Conservation (phyloP, 2,113 vertebrate species). For the Pogona vitticeps region DNA sequence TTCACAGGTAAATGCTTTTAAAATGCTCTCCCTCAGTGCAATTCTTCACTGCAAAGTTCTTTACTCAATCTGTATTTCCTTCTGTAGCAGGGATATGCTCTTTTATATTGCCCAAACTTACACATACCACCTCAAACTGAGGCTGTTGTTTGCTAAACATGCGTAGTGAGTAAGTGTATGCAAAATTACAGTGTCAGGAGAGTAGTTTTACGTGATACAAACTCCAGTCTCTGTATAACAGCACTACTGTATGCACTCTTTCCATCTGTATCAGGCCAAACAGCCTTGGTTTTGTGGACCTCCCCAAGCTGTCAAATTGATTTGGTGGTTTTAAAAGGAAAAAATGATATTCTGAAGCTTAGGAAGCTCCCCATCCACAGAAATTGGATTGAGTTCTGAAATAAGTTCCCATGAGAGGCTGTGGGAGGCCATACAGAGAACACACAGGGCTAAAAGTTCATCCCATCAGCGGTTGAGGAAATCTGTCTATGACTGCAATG, state of each 20-base stretch:
- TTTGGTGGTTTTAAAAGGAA: neutral
- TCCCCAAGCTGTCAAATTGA: neutral
- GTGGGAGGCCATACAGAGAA: no score
- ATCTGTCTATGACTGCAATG: neutral
- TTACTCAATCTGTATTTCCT: no score
- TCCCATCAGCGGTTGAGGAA: neutral
- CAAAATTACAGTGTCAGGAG: neutral
- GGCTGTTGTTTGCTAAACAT: no score
- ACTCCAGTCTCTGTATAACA: neutral
- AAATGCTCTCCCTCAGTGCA: no score
- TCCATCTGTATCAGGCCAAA: neutral
- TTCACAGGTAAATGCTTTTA: neutral
- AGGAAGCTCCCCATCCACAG: neutral
- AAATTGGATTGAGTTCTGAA: neutral
- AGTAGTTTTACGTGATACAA: neutral
- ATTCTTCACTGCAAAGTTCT: no score
- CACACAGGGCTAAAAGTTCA: neutral
- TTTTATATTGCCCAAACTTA: no score
- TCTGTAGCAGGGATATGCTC: no score
- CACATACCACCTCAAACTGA: no score
- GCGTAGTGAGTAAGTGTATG: neutral
- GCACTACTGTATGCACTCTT: neutral
- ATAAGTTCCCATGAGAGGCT: neutral
- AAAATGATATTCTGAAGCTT: neutral
- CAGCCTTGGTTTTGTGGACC: neutral